Base-by-base conservation (phyloP, 1,140 invertebrate species). In the Macrotrachela quadricornifera region DNA sequence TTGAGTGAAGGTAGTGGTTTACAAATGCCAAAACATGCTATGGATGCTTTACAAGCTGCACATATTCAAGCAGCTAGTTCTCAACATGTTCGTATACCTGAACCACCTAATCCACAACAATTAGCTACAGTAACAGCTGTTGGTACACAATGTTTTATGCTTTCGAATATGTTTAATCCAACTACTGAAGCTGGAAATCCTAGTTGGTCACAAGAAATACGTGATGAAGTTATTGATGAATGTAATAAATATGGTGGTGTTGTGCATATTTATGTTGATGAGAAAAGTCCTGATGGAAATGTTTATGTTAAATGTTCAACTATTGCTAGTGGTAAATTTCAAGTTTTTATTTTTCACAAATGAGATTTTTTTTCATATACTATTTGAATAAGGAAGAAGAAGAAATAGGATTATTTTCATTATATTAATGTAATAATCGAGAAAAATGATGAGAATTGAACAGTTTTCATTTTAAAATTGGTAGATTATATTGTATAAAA, bases 301-400 rank as follows among this genome's bases (percentile, higher is more conserved):
- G 90, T 97, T 1, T 99, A 97, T 68, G 88, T 96, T 9, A 99
- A 99, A 69, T 96, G 90, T 73, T 87, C 91, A 2, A 85, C 84
- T 6, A 90, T 96, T 59, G 80, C 83, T n/a, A n/a, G n/a, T n/a
- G n/a, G n/a, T n/a, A n/a, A n/a, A n/a, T n/a, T n/a, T n/a, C n/a
- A n/a, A n/a, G n/a, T n/a, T n/a, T n/a, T n/a, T n/a, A n/a, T n/a
- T n/a, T n/a, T n/a, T n/a, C n/a, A n/a, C n/a, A n/a, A n/a, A n/a
- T n/a, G n/a, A n/a, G n/a, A n/a, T n/a, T n/a, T n/a, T n/a, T n/a
- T n/a, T n/a, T n/a, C n/a, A n/a, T n/a, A n/a, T n/a, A n/a, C n/a
- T n/a, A n/a, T n/a, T n/a, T n/a, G n/a, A n/a, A n/a, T n/a, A n/a
- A n/a, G n/a, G n/a, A n/a, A n/a, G n/a, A n/a, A n/a, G n/a, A n/a